A percentile compares a stretch with the other conserved stretches of the same genome.
Evolutionary conservation across 2,888 invertebrate species (phyloP).

Genomic region (Macrophya alboannulata): DNA sequence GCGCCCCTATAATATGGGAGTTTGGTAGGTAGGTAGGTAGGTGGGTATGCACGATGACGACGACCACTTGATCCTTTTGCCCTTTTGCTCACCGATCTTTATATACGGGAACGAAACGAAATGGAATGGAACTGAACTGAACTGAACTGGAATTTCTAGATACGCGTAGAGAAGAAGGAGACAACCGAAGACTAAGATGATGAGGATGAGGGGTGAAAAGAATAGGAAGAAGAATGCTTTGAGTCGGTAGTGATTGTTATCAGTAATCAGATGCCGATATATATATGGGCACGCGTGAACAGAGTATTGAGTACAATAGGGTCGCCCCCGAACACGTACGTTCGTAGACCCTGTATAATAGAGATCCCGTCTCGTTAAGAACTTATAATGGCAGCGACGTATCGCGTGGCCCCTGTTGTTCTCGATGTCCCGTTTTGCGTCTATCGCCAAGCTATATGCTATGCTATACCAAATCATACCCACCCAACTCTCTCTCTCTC

Average conservation of each 20-base stretch:
- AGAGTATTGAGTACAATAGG: constrained; percentile 41
- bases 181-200: not conserved
- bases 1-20: constrained; percentile 19
- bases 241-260: constrained; percentile 25
- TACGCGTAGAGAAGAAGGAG: not conserved
- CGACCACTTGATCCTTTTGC: constrained; percentile 42
- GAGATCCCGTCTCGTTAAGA: constrained; percentile 75
- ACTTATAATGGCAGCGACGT: constrained; percentile 74
- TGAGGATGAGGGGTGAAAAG: not conserved
- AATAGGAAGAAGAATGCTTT: not conserved
- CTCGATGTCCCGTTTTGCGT: constrained; percentile 41
- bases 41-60: not conserved
- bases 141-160: not conserved
- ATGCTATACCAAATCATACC: not conserved
- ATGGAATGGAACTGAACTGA: not conserved
- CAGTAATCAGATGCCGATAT: constrained; percentile 39
- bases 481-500: not conserved
- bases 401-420: constrained; percentile 51
- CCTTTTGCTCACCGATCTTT: constrained; percentile 12
- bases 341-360: constrained; percentile 45
- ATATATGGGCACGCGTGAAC: constrained; percentile 46
- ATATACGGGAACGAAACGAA: not conserved
- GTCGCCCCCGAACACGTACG: constrained; percentile 40
- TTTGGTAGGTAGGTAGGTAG: constrained; percentile 50
- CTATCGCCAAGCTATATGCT: constrained; percentile 13